Evolutionary conservation across 2,888 invertebrate species (phyloP), one percentile per base, ranked within the genome.

Genomic region (Protonemura montana): DNA sequence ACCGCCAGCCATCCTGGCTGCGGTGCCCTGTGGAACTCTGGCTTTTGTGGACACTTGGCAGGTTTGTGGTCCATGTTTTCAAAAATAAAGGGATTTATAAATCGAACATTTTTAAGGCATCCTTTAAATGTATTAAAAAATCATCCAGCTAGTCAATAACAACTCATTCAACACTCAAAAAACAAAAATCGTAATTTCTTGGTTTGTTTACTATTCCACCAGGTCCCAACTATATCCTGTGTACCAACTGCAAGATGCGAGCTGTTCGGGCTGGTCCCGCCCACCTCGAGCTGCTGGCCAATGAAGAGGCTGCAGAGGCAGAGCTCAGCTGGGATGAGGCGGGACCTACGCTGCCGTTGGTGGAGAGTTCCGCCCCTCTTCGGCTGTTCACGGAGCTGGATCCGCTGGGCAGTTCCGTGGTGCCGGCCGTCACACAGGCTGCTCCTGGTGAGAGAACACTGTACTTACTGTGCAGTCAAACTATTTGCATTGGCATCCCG

Each of bases 1-100:
- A 89, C 91, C 30, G 90, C 91, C 0, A 90, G 91, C 21, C 94
- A 94, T 90, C 93, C 93, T 13, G 94, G 94, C 3, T 94, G 94
- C 90, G 93, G 93, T 76, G 89, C 92, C 3, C 89, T 91, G 87
- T 90, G 92, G 91, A 89, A 91, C 88, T 91, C 92, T 85, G 93
- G 92, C 0, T 90, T 90, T 85, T 94, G 94, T 89, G 93, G 94
- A 27, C 92, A 92, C 87, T 90, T 91, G 84, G 89, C 90, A 88
- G 91, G 92, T 91, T 87, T 88, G 89, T 76, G 77, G 16, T 30
- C 21, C 0, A 21, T 27, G 76, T 28, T 3, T n/a, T n/a, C n/a
- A n/a, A n/a, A n/a, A n/a, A n/a, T n/a, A n/a, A n/a, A n/a, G n/a
- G n/a, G n/a, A n/a, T n/a, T n/a, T n/a, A n/a, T n/a, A n/a, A n/a